phyloP scores from a whole-genome alignment of 2,888 invertebrate species.

The Mylabris sibirica region DNA sequence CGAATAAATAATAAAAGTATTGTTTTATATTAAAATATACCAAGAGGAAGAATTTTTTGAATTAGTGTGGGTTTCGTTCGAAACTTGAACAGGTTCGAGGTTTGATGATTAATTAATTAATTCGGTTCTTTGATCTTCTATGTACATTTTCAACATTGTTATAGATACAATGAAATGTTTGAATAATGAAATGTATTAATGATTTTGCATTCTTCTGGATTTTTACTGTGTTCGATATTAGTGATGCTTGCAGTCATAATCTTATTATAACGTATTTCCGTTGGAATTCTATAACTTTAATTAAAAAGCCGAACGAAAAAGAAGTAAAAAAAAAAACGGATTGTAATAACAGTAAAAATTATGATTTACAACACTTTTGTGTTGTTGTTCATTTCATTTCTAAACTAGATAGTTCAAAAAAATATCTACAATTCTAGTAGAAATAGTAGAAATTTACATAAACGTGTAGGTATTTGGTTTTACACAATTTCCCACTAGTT shows the following conservation, averaged over 20 bases:
- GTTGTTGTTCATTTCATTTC: not conserved
- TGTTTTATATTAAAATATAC: too few species aligned
- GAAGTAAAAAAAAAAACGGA: too few species aligned
- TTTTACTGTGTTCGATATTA: not conserved
- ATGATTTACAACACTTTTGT: not conserved
- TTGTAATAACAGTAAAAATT: not conserved
- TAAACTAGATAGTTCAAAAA: not conserved
- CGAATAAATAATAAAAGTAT: too few species aligned
- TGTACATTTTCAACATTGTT: too few species aligned
- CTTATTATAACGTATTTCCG: conserved; percentile 1
- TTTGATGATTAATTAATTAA: not conserved
- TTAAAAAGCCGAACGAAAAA: not conserved
- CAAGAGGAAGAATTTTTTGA: not conserved
- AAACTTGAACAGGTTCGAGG: not conserved
- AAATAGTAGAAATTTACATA: conserved; percentile 3
- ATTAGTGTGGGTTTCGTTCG: not conserved
- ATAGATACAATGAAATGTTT: too few species aligned
- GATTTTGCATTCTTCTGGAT: not conserved
- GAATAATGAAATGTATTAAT: not conserved
- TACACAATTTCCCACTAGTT: not conserved
- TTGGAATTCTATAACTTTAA: not conserved
- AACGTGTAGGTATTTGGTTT: not conserved
- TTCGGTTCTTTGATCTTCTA: too few species aligned
- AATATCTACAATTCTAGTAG: not conserved
- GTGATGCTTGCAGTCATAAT: not conserved